Conservation (phyloP, 2,888 invertebrate genomes). For the Molanna angustata region DNA sequence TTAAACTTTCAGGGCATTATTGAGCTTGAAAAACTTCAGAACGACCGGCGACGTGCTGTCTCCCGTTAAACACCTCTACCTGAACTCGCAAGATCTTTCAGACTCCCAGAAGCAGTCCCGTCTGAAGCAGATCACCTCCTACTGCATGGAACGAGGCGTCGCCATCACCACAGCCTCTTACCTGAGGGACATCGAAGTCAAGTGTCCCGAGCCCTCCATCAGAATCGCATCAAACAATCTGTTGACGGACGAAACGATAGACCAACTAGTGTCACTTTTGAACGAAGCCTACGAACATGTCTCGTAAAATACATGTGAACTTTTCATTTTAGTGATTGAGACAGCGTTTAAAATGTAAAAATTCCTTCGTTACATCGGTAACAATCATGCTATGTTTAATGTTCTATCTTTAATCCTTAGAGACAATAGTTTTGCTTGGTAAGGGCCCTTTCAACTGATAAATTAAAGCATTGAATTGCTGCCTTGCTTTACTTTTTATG, state of each 20-base stretch:
- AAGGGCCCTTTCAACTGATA: too few species aligned
- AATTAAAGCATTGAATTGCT: too few species aligned
- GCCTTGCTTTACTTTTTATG: too few species aligned
- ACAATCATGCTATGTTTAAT: too few species aligned
- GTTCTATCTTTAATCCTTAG: too few species aligned
- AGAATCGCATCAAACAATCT: conserved; percentile 67
- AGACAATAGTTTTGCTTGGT: too few species aligned
- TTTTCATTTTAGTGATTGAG: too few species aligned
- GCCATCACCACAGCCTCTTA: conserved; percentile 71
- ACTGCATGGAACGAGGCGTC: conserved; percentile 64
- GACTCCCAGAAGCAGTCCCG: conserved; percentile 50
- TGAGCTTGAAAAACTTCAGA: conserved; percentile 46
- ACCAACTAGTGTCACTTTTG: conserved; percentile 41
- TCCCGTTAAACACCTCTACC: conserved; percentile 73
- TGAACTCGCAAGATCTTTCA: conserved; percentile 52
- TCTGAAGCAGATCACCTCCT: conserved; percentile 61
- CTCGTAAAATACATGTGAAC: too few species aligned
- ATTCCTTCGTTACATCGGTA: too few species aligned
- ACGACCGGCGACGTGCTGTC: conserved; percentile 62
- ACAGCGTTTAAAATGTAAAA: too few species aligned
- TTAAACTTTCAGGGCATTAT: conserved; percentile 47
- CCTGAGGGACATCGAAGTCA: conserved; percentile 62
- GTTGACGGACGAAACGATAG: conserved; percentile 62
- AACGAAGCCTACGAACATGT: conserved; percentile 42
- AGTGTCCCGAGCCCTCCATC: conserved; percentile 68